Percentiles rank a stretch among this genome's conserved stretches.
These are phyloP conservation scores for Drosophila anomelani DNA, from an alignment of 2,888 invertebrate species.

Conservation along the genomic window DNA sequence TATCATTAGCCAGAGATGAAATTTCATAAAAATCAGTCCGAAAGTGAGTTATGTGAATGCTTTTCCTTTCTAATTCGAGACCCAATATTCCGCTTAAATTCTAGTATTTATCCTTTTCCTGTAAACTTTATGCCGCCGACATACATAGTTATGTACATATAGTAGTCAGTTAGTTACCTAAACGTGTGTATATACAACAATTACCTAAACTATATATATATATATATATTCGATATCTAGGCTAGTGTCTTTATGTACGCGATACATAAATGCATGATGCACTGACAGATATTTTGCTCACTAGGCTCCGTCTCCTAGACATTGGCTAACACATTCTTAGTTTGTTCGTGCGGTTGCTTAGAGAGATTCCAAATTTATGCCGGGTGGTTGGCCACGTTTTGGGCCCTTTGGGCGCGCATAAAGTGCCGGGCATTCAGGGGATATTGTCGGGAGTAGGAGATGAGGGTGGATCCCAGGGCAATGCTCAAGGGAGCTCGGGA, in stretches of 20 bases:
- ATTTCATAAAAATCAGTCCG: slow-evolving; percentile 32
- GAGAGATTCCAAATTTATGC: slow-evolving; percentile 30
- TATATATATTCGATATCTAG: slow-evolving; percentile 37
- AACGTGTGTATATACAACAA: slow-evolving; percentile 67
- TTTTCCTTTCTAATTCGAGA: slow-evolving; percentile 29
- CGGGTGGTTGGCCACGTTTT: slow-evolving; percentile 53
- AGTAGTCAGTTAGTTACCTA: slow-evolving; percentile 44
- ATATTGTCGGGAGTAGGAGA: slow-evolving; percentile 85
- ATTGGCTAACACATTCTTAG: slow-evolving; percentile 15
- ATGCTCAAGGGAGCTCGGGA: slow-evolving; percentile 91
- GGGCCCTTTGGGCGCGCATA: slow-evolving; percentile 60
- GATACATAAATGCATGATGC: slow-evolving; percentile 25
- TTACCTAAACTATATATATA: slow-evolving; percentile 62
- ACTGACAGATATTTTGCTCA: slow-evolving; percentile 49
- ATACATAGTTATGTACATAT: slow-evolving; percentile 30
- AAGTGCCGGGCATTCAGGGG: slow-evolving; percentile 86
- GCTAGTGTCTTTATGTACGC: slow-evolving; percentile 35
- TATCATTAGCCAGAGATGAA: slow-evolving; percentile 15
- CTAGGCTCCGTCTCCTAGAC: slow-evolving; percentile 43
- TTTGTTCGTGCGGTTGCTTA: slow-evolving; percentile 17
- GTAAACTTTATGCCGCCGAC: slow-evolving; percentile 14
- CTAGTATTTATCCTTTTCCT: slow-evolving; percentile 35
- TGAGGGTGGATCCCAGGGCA: slow-evolving; percentile 92
- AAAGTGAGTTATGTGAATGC: slow-evolving; percentile 22
- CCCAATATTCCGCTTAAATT: slow-evolving; percentile 23